phyloP scores from a whole-genome alignment of 2,113 vertebrate species.

The Ceratotherium simum region DNA sequence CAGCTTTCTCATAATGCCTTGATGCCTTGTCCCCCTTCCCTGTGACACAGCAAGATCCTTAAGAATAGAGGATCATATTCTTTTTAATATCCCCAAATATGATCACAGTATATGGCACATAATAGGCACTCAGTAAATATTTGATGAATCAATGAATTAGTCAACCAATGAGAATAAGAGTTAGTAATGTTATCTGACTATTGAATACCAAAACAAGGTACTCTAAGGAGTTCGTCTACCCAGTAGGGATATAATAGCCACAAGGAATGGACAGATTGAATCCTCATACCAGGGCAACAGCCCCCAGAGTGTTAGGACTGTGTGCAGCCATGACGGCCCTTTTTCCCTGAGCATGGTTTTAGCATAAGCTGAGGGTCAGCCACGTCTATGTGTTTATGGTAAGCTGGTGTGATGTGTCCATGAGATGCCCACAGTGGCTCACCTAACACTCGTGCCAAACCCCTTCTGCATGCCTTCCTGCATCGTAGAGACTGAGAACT shows the following conservation, averaged over 20 bases:
- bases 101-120: background rate
- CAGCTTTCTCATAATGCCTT: background rate
- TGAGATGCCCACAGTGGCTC: background rate
- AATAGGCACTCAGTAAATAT: background rate
- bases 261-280: background rate
- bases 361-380: background rate
- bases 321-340: background rate
- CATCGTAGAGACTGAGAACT: background rate
- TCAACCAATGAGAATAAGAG: slow-evolving; percentile 21
- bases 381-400: background rate
- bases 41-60: background rate
- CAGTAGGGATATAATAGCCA: background rate
- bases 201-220: background rate
- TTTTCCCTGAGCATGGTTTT: background rate
- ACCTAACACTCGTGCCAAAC: background rate
- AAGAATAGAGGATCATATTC: background rate
- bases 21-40: background rate
- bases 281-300: background rate
- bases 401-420: background rate
- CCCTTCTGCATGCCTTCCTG: background rate
- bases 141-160: background rate
- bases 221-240: background rate
- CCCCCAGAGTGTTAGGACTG: background rate
- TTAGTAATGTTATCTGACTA: background rate
- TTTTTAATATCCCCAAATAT: background rate